Base-by-base conservation (phyloP, 2,797 vertebrate species). In the Meda fulgida region DNA sequence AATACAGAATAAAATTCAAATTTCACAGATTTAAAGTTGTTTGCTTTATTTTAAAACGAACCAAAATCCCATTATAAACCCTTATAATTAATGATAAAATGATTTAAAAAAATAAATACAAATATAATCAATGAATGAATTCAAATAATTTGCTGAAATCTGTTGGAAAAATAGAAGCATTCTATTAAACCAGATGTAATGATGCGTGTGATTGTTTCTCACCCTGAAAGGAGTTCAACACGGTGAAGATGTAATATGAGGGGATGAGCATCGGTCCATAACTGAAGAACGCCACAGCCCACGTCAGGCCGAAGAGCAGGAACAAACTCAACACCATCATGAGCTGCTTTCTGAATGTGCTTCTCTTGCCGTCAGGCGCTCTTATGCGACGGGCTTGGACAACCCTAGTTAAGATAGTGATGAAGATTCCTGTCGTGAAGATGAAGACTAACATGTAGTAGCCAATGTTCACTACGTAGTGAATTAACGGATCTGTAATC, bases 181-280 rank as follows among this genome's bases (percentile, higher is more conserved):
- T 29, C 40, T n/a, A 14, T 1, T 7, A 7, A n/a, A n/a, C 5
- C 2, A 70, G 1, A 14, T 70, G 5, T 1, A n/a, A 3, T 70
- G 23, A n/a, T 43, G 11, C 0, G n/a, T n/a, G 38, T 69, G 29
- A 43, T 14, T 38, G 19, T 65, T 67, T 23, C 86, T 18, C 87
- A 93, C 93, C 92, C 89, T 93, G 92, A 80, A 93, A 91, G 18
- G 91, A 89, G 86, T 94, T 93, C 65, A 93, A 83, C 88, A 93
- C 89, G 76, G 88, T 90, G 73, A 94, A 93, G 70, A 93, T 90
- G 40, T 92, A 94, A 87, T 91, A 93, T 43, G 91, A 91, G 0
- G 90, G 7, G 1, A 89, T 0, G 65, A 83, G 0, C 83, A 94
- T 58, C 70, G 86, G 55, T 21, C 92, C 92, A 0, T 89, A 13